phyloP scores from a whole-genome alignment of 2,113 vertebrate species.

The Anolis sagrei region DNA sequence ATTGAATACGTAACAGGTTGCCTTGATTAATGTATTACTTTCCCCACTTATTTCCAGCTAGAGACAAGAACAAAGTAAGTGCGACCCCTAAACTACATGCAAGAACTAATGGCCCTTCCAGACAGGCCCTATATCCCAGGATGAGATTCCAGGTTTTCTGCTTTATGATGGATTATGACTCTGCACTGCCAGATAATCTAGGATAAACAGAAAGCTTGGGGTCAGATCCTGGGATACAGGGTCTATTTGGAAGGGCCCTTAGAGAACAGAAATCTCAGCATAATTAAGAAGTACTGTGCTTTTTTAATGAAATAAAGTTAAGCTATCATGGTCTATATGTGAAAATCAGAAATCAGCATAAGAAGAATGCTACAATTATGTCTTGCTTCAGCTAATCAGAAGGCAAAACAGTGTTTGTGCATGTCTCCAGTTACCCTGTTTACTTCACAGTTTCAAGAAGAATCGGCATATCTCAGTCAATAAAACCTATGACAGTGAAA shows the following conservation, averaged over 20 bases:
- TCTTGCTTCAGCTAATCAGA: background rate
- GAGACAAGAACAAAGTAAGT: background rate
- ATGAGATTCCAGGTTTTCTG: no score
- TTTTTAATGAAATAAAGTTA: constrained; percentile 23
- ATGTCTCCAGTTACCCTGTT: background rate
- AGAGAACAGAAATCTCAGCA: background rate
- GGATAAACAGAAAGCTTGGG: no score
- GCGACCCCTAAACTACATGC: background rate
- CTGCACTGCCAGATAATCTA: no score
- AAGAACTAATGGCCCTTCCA: background rate
- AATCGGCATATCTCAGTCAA: no score
- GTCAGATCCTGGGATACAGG: no score
- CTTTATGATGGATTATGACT: no score
- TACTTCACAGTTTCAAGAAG: constrained; percentile 4
- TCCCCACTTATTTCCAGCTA: background rate
- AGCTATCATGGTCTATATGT: constrained; percentile 16
- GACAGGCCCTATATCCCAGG: no score
- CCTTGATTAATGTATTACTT: background rate
- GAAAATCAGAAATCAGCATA: constrained; percentile 11
- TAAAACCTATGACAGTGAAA: no score
- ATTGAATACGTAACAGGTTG: background rate
- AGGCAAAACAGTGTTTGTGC: background rate
- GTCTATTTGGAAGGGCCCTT: no score
- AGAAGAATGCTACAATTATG: background rate
- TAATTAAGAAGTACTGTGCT: constrained; percentile 11